Conservation (phyloP, 2,797 vertebrate genomes). For the Capromys pilorides region DNA sequence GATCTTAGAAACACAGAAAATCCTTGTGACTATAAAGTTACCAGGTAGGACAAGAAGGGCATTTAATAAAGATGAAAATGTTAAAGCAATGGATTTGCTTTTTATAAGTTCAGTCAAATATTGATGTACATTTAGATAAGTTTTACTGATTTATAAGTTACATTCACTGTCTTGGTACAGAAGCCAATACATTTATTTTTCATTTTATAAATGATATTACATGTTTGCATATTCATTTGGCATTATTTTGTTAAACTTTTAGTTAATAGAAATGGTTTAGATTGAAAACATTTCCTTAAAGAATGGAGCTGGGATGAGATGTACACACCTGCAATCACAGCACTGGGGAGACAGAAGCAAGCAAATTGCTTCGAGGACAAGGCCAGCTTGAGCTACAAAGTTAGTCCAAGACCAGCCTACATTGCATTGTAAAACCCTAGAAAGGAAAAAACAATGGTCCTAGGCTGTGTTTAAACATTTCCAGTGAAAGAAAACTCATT, state of each 20-base stretch:
- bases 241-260: neutral
- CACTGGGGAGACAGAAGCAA: neutral
- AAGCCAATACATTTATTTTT: neutral
- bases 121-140: neutral
- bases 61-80: neutral
- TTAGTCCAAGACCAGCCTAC: neutral
- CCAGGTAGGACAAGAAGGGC: neutral
- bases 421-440: neutral
- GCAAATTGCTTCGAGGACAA: neutral
- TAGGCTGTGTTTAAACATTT: neutral
- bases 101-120: neutral
- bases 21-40: neutral
- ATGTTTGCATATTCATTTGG: neutral
- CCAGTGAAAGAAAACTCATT: neutral
- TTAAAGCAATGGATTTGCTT: neutral
- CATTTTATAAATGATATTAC: neutral
- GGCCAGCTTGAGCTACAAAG: too few relatives aligned
- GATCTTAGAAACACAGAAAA: neutral
- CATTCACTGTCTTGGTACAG: neutral
- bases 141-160: neutral
- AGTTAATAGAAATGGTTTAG: neutral
- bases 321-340: neutral
- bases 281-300: neutral
- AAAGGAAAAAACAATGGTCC: neutral
- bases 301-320: neutral